Conservation (phyloP, 2,797 vertebrate species). For the Rhynchotus rufescens region DNA sequence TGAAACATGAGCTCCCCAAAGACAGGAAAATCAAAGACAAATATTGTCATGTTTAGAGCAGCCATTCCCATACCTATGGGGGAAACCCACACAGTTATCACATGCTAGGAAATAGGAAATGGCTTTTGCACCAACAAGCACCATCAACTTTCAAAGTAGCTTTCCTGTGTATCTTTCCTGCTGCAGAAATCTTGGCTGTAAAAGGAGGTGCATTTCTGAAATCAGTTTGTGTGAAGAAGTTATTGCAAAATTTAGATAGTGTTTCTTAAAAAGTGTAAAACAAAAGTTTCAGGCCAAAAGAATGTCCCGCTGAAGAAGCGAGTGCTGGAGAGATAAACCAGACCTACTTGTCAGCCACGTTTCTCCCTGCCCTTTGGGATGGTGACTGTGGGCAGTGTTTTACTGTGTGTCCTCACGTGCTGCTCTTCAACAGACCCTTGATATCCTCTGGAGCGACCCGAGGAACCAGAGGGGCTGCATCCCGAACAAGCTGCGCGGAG, state of each 20-base stretch:
- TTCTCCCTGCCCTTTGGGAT: background rate
- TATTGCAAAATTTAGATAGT: background rate
- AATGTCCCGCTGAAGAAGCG: background rate
- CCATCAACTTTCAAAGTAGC: background rate
- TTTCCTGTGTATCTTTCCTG: background rate
- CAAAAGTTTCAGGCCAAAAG: background rate
- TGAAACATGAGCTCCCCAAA: background rate
- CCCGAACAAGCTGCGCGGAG: constrained; percentile 91
- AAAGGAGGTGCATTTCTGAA: background rate
- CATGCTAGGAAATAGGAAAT: background rate
- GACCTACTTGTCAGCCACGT: background rate
- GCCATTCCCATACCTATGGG: background rate
- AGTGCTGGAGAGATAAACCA: background rate
- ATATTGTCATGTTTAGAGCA: background rate
- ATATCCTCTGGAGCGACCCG: constrained; percentile 97
- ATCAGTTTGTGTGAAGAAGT: background rate
- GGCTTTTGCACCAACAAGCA: background rate
- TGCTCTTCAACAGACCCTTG: constrained; percentile 83
- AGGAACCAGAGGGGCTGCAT: constrained; percentile 88
- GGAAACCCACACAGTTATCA: background rate
- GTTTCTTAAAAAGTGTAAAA: background rate
- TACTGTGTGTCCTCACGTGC: background rate
- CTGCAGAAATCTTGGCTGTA: background rate
- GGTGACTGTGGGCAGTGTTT: background rate
- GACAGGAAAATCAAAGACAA: background rate